These are phyloP conservation scores for Amazona guildingii DNA, from an alignment of 2,113 vertebrate genomes.

Conservation along the genomic window DNA sequence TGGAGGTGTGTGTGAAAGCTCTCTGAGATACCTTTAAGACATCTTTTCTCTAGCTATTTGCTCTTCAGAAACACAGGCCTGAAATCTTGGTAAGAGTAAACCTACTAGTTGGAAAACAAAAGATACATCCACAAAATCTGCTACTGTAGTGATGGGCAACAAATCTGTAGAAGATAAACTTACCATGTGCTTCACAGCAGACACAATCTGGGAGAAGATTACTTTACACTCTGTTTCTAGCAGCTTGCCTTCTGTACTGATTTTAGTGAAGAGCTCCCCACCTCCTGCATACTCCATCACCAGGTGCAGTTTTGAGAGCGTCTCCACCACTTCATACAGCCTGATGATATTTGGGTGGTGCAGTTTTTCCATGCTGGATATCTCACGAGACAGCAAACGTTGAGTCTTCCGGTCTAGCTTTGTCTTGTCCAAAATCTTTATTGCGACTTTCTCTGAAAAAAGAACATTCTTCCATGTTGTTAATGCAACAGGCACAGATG, in stretches of 20 bases:
- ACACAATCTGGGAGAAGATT: slow-evolving; percentile 94
- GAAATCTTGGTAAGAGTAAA: not conserved
- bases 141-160: not conserved
- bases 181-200: slow-evolving; percentile 98
- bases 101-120: not conserved
- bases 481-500: not conserved
- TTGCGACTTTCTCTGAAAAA: slow-evolving; percentile 93
- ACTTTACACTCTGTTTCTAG: slow-evolving; percentile 88
- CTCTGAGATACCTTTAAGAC: not conserved
- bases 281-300: slow-evolving; percentile 96
- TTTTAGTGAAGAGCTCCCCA: slow-evolving; percentile 95
- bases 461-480: not conserved
- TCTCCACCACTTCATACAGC: slow-evolving; percentile 98
- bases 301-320: slow-evolving; percentile 89
- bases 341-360: slow-evolving; percentile 97
- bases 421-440: slow-evolving; percentile 98
- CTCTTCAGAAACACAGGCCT: not conserved
- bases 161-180: slow-evolving; percentile 26
- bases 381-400: slow-evolving; percentile 90
- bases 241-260: slow-evolving; percentile 90
- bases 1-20: not conserved
- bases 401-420: slow-evolving; percentile 96
- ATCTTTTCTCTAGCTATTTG: not conserved
- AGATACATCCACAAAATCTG: not conserved
- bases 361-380: slow-evolving; percentile 97